A percentile compares a stretch with the other conserved stretches of the same genome.
These are phyloP conservation scores for Hymenopus coronatus DNA, from an alignment of 2,888 invertebrate species.

Conservation along the genomic window DNA sequence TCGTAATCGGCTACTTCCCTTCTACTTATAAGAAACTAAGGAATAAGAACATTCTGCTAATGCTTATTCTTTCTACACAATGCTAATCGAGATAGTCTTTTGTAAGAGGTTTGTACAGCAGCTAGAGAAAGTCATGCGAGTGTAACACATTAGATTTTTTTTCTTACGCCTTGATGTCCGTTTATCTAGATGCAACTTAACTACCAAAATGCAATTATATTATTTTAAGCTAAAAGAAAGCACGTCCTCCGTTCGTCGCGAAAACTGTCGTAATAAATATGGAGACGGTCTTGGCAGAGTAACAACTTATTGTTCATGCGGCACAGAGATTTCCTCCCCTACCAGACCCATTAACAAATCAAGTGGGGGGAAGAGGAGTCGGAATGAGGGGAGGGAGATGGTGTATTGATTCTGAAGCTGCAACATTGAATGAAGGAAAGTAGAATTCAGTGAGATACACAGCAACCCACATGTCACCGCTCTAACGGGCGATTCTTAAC, in stretches of 20 bases:
- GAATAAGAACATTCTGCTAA: too few species aligned
- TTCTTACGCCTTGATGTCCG: neutral
- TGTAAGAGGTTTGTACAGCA: too few species aligned
- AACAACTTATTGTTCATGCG: conserved; percentile 5
- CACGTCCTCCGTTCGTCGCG: neutral
- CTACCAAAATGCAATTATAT: neutral
- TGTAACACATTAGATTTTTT: too few species aligned
- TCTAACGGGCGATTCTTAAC: neutral
- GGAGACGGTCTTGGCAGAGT: neutral
- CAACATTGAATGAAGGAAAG: neutral
- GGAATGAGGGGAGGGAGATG: neutral
- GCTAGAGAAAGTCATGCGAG: too few species aligned
- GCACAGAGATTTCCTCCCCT: neutral
- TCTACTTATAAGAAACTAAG: too few species aligned
- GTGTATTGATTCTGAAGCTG: neutral
- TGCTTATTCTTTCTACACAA: too few species aligned
- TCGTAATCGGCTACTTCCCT: too few species aligned
- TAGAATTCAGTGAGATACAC: neutral
- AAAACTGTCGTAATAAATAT: conserved; percentile 7
- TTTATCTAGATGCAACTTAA: neutral
- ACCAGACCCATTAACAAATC: neutral
- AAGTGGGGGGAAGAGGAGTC: neutral
- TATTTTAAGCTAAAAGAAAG: conserved; percentile 3
- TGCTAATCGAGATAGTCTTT: too few species aligned
- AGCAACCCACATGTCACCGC: neutral